Conservation (phyloP, 2,888 invertebrate species). For the Aplocera efformata region DNA sequence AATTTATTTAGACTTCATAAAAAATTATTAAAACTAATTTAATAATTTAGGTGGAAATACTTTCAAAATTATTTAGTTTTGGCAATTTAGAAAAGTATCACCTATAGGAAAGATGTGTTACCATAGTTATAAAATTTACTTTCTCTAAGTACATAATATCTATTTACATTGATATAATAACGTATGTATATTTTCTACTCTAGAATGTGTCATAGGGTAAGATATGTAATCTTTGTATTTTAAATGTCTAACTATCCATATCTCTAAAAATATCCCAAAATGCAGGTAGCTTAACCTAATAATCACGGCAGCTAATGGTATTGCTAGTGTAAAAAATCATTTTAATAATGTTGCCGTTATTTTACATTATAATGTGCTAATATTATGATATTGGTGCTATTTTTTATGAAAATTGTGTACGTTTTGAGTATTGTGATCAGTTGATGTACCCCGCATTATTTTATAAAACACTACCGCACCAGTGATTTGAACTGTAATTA, state of each 20-base stretch:
- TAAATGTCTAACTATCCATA: conserved; percentile 55
- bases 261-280: conserved; percentile 40
- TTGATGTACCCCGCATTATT: conserved; percentile 34
- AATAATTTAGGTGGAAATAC: too few species aligned
- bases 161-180: conserved; percentile 62
- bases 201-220: conserved; percentile 57
- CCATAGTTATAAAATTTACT: conserved; percentile 68
- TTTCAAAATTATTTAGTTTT: conserved; percentile 4
- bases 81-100: conserved; percentile 22
- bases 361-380: conserved; percentile 56
- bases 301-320: conserved; percentile 31
- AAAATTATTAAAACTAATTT: too few species aligned
- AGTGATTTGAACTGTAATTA: conserved; percentile 59
- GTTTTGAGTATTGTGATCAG: conserved; percentile 46
- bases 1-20: conserved; percentile 10
- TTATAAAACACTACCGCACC: conserved; percentile 46
- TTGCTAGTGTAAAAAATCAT: conserved; percentile 56
- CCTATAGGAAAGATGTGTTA: conserved; percentile 65
- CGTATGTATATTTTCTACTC: conserved; percentile 69
- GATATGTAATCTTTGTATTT: conserved; percentile 52
- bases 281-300: conserved; percentile 22
- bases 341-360: conserved; percentile 46
- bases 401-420: conserved; percentile 53
- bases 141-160: conserved; percentile 65
- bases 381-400: conserved; percentile 77